A percentile compares a stretch with the other conserved stretches of the same genome.
phyloP scores from a whole-genome alignment of 2,888 invertebrate genomes.

The Temnothorax ravouxi region DNA sequence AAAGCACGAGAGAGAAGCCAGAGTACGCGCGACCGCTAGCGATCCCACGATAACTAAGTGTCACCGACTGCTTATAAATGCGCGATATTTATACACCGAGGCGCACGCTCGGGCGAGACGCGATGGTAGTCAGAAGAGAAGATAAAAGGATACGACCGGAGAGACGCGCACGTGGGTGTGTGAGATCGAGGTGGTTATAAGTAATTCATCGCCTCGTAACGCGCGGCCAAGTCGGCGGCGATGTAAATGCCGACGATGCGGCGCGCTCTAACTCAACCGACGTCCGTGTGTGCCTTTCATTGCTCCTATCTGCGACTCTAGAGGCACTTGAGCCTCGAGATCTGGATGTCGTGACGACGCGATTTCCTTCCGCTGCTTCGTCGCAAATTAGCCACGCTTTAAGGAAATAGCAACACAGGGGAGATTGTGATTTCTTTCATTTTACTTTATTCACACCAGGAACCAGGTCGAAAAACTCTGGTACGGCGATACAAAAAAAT shows the following conservation, averaged over 20 bases:
- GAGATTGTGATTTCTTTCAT: background rate
- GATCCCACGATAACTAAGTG: constrained; percentile 59
- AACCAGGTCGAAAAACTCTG: background rate
- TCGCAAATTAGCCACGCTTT: constrained; percentile 10
- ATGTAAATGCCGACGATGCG: constrained; percentile 71
- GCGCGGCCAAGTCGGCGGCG: constrained; percentile 54
- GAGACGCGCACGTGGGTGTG: constrained; percentile 52
- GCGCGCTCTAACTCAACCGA: constrained; percentile 60
- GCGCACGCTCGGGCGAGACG: constrained; percentile 37
- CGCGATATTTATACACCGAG: constrained; percentile 59
- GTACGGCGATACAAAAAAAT: background rate
- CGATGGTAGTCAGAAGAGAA: constrained; percentile 43
- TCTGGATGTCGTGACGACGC: background rate
- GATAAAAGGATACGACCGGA: constrained; percentile 48
- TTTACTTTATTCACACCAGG: background rate
- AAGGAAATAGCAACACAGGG: background rate
- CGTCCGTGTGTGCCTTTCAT: constrained; percentile 57
- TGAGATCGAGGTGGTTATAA: constrained; percentile 69
- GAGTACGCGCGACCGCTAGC: constrained; percentile 12
- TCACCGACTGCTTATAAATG: constrained; percentile 72
- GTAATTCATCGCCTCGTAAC: constrained; percentile 76
- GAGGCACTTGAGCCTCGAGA: background rate
- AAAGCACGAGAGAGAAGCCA: constrained; percentile 39
- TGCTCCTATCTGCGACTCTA: constrained; percentile 33
- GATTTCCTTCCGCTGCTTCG: background rate